phyloP scores from a whole-genome alignment of 1,140 invertebrate genomes.

The Habropoda laboriosa region DNA sequence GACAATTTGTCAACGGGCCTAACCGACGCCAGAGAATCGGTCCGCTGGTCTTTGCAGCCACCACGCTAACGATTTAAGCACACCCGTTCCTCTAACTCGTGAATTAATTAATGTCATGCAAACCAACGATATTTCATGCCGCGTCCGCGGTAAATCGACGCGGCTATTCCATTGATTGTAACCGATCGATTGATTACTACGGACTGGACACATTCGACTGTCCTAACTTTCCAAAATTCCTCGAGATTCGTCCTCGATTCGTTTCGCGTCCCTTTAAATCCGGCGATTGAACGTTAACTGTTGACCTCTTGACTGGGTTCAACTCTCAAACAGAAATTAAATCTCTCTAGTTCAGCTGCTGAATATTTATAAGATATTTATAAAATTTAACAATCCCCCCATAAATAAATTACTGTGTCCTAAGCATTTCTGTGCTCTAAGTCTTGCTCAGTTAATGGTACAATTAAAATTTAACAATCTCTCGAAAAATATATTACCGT shows the following conservation, averaged over 20 bases:
- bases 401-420: too few relatives aligned
- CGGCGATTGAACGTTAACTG: too few relatives aligned
- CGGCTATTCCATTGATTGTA: slow-evolving; percentile 23
- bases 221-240: background rate
- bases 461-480: too few relatives aligned
- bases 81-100: slow-evolving; percentile 28
- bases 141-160: background rate
- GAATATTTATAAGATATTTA: too few relatives aligned
- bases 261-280: background rate
- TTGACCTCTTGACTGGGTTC: too few relatives aligned
- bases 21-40: slow-evolving; percentile 59
- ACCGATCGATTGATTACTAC: slow-evolving; percentile 10
- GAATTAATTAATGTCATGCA: slow-evolving; percentile 51
- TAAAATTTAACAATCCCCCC: too few relatives aligned
- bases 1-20: slow-evolving; percentile 69
- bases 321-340: too few relatives aligned
- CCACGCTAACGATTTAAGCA: slow-evolving; percentile 41
- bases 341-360: too few relatives aligned
- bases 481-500: too few relatives aligned
- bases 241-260: background rate
- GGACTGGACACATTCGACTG: too few relatives aligned
- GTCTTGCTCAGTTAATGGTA: too few relatives aligned
- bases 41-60: slow-evolving; percentile 46
- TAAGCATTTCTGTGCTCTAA: too few relatives aligned
- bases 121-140: slow-evolving; percentile 31